Percentiles rank a stretch among this genome's conserved stretches.
These are phyloP conservation scores for Rhinolophus ferrumequinum DNA, from an alignment of 2,113 vertebrate species.

Conservation along the genomic window DNA sequence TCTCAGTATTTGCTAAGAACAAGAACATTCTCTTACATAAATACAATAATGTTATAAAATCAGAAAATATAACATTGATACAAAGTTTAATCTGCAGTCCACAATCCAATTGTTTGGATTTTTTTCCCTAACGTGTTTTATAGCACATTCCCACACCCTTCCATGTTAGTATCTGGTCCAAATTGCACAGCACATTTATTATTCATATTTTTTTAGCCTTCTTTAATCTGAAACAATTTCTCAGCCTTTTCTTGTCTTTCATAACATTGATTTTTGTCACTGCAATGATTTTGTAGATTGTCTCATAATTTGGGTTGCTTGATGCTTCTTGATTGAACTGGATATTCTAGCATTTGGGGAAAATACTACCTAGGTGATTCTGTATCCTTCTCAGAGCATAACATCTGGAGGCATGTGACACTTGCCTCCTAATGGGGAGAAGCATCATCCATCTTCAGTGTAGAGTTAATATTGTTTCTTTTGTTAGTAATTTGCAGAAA, in stretches of 20 bases:
- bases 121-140: background rate
- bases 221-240: background rate
- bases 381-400: background rate
- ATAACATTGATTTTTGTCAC: background rate
- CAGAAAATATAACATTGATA: background rate
- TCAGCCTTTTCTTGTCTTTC: background rate
- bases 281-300: background rate
- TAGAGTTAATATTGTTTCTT: background rate
- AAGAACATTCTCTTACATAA: background rate
- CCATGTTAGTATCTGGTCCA: no score
- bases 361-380: background rate
- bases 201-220: background rate
- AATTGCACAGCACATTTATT: background rate
- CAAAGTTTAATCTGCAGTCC: background rate
- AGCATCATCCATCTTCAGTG: background rate
- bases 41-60: background rate
- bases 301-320: background rate
- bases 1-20: background rate
- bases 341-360: fast-evolving
- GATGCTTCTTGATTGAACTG: background rate
- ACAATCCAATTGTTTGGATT: background rate
- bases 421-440: background rate
- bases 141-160: background rate
- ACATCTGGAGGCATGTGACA: background rate
- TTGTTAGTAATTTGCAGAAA: background rate